phyloP scores from a whole-genome alignment of 2,888 invertebrate genomes.

The Exocentrus adspersus region DNA sequence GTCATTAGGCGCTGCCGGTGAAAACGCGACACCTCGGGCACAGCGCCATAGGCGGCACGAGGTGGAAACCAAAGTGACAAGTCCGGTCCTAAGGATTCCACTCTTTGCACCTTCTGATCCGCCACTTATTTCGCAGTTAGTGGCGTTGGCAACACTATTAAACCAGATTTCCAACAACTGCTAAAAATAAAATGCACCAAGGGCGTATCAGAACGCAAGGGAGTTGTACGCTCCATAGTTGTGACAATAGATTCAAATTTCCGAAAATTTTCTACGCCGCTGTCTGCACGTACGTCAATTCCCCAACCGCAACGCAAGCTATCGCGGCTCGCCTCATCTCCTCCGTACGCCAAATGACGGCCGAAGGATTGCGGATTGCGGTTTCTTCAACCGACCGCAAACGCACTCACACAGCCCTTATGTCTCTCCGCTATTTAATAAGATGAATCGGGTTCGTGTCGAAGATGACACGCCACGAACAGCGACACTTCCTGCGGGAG shows the following conservation, averaged over 20 bases:
- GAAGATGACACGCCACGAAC: slow-evolving; percentile 28
- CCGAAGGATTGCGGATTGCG: slow-evolving; percentile 23
- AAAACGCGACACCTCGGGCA: slow-evolving; percentile 55
- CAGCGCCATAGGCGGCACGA: too few species aligned
- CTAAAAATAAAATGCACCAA: too few species aligned
- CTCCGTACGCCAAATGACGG: slow-evolving; percentile 35
- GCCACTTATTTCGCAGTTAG: too few species aligned
- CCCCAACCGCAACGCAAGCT: slow-evolving; percentile 4
- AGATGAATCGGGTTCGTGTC: slow-evolving; percentile 33
- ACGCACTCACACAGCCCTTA: slow-evolving; percentile 33
- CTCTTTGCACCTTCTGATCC: too few species aligned
- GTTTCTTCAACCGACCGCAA: background rate
- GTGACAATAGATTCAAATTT: too few species aligned
- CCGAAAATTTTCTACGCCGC: slow-evolving; percentile 12
- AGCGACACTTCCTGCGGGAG: slow-evolving; percentile 6
- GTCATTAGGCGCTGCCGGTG: slow-evolving; percentile 60
- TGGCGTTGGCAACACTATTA: too few species aligned
- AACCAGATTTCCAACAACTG: too few species aligned
- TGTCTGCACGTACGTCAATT: slow-evolving; percentile 17
- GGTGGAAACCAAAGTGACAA: too few species aligned
- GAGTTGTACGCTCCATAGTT: too few species aligned
- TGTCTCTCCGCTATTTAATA: slow-evolving; percentile 33
- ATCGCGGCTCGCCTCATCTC: slow-evolving; percentile 23
- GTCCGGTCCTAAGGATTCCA: too few species aligned
- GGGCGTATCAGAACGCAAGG: too few species aligned